Conservation (phyloP, 1,140 invertebrate genomes). For the Pararge aegeria region DNA sequence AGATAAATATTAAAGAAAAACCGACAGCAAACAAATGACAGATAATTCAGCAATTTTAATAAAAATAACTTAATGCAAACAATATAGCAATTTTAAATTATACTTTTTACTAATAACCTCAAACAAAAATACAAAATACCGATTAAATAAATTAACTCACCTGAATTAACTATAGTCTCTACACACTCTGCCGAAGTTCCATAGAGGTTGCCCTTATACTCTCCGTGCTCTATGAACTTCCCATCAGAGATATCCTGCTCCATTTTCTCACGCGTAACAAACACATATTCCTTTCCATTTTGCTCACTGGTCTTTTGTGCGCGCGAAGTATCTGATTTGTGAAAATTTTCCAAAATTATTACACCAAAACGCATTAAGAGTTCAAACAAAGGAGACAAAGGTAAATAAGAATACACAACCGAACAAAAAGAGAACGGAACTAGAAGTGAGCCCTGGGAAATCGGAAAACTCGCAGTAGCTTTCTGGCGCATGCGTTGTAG, state of each 20-base stretch:
- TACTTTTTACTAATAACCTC: too few species aligned
- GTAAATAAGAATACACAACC: slow-evolving; percentile 19
- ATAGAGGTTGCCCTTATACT: slow-evolving; percentile 98
- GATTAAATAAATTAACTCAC: slow-evolving; percentile 72
- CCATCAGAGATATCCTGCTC: slow-evolving; percentile 93
- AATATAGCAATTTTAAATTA: too few species aligned
- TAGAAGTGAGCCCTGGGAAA: slow-evolving; percentile 28
- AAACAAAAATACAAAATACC: background rate
- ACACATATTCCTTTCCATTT: slow-evolving; percentile 97
- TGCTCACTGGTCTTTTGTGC: slow-evolving; percentile 90
- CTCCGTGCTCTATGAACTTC: slow-evolving; percentile 97
- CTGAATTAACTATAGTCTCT: slow-evolving; percentile 91
- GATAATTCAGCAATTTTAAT: too few species aligned
- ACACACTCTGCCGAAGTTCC: slow-evolving; percentile 96
- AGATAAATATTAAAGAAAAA: too few species aligned
- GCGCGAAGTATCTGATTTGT: slow-evolving; percentile 91
- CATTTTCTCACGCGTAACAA: slow-evolving; percentile 93
- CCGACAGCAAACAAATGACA: too few species aligned
- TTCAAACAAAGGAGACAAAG: background rate
- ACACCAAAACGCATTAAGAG: background rate
- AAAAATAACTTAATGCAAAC: too few species aligned
- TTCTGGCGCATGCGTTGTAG: slow-evolving; percentile 23
- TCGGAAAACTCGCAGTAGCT: background rate
- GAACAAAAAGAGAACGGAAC: slow-evolving; percentile 26
- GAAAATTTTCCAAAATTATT: slow-evolving; percentile 11